A percentile compares a stretch with the other conserved stretches of the same genome.
phyloP scores from a whole-genome alignment of 2,797 vertebrate species.

The Siniperca scherzeri region DNA sequence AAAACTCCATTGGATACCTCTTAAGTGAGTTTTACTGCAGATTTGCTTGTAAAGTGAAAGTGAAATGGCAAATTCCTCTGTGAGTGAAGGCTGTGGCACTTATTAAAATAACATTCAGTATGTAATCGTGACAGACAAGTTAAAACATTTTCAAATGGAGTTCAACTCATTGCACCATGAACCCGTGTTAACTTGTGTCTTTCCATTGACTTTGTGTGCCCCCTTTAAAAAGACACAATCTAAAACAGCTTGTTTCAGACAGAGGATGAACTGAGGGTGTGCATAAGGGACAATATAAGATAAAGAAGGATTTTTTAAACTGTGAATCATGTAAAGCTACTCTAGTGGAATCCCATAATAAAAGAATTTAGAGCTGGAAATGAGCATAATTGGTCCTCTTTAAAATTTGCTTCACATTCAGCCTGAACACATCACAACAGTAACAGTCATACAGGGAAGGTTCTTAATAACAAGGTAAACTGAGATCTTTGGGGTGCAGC shows the following conservation, averaged over 20 bases:
- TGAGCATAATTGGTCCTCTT: too few species aligned
- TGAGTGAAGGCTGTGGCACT: not conserved
- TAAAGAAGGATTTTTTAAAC: too few species aligned
- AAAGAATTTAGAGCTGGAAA: too few species aligned
- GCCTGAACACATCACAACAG: not conserved
- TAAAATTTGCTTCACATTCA: constrained; percentile 11
- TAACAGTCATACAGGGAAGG: not conserved
- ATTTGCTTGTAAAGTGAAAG: not conserved
- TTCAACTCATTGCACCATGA: not conserved
- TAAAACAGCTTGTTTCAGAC: too few species aligned
- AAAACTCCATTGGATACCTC: not conserved
- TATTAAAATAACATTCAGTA: not conserved
- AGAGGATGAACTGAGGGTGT: too few species aligned
- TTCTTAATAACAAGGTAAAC: not conserved
- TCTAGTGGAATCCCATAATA: too few species aligned
- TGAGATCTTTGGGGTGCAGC: not conserved
- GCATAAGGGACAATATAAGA: too few species aligned
- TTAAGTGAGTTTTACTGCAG: not conserved
- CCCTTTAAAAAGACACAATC: not conserved
- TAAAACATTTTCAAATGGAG: too few species aligned
- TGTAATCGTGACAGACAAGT: not conserved
- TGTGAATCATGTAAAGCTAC: too few species aligned
- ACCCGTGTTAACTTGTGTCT: not conserved
- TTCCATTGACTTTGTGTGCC: not conserved
- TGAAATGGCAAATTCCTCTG: not conserved